A percentile compares a stretch with the other conserved stretches of the same genome.
These are phyloP conservation scores for Rousettus madagascariensis DNA, from an alignment of 2,797 vertebrate species.

Conservation along the genomic window DNA sequence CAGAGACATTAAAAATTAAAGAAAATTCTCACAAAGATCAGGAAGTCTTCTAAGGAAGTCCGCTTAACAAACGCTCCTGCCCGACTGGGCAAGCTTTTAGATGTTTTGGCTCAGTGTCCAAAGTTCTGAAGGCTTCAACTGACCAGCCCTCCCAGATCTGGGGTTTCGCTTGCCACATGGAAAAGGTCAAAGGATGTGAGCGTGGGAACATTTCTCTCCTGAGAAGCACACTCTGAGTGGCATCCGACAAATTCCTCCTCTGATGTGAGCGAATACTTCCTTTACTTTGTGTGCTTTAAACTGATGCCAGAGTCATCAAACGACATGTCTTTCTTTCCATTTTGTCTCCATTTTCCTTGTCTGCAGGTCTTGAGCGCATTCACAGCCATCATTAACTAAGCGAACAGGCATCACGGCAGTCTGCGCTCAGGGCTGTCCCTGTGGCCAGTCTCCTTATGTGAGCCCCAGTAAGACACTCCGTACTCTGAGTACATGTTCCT, in stretches of 20 bases:
- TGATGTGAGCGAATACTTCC: conserved; percentile 25
- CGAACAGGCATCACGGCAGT: background rate
- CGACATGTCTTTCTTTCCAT: background rate
- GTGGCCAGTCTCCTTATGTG: background rate
- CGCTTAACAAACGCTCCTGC: background rate
- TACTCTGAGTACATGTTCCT: background rate
- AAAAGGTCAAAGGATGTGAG: background rate
- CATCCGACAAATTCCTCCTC: background rate
- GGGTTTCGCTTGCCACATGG: background rate
- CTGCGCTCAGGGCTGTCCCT: background rate
- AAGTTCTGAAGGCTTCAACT: background rate
- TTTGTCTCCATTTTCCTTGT: background rate
- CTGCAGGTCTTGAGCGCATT: background rate
- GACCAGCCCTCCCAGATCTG: background rate
- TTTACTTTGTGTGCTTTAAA: conserved; percentile 12
- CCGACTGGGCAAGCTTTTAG: conserved; percentile 7
- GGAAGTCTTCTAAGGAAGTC: conserved; percentile 2
- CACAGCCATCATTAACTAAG: background rate
- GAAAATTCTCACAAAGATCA: background rate
- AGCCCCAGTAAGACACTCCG: background rate
- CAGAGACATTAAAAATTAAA: background rate
- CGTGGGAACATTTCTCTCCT: conserved; percentile 10
- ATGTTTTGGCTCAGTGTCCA: background rate
- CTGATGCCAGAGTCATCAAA: conserved; percentile 22
- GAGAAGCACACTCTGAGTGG: background rate